Conservation (phyloP, 64 coral and sea anemone genomes). For the Actinia equina region DNA sequence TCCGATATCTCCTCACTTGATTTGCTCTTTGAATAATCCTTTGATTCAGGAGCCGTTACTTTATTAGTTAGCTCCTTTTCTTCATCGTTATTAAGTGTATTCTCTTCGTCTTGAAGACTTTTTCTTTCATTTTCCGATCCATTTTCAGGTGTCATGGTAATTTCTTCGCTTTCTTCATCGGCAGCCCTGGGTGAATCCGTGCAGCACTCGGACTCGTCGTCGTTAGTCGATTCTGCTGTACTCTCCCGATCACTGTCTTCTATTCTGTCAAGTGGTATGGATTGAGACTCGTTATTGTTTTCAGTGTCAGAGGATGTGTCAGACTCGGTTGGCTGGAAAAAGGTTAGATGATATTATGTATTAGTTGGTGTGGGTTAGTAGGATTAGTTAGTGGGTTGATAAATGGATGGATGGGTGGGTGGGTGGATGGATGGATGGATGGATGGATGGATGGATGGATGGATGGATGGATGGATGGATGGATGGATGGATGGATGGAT, state of each 20-base stretch:
- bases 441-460: neutral
- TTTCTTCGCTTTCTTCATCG: neutral
- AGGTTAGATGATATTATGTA: neutral
- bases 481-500: no score
- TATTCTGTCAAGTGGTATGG: neutral
- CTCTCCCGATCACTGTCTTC: neutral
- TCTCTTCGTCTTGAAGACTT: neutral
- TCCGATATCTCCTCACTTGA: neutral
- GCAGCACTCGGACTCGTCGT: neutral
- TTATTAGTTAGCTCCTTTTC: neutral
- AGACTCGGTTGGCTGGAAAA: neutral
- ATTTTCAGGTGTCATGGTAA: neutral
- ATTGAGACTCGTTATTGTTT: neutral
- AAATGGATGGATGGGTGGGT: neutral
- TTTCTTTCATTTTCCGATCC: neutral
- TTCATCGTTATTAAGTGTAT: neutral
- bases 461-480: neutral
- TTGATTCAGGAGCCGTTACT: neutral
- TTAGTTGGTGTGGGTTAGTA: constrained; percentile 1
- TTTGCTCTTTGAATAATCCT: neutral
- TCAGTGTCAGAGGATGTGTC: neutral
- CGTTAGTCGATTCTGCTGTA: neutral
- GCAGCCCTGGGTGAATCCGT: neutral
- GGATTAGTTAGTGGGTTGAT: neutral
- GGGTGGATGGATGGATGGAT: neutral